Evolutionary conservation across 2,888 invertebrate species (phyloP).

Genomic region (Morinoia aosen): DNA sequence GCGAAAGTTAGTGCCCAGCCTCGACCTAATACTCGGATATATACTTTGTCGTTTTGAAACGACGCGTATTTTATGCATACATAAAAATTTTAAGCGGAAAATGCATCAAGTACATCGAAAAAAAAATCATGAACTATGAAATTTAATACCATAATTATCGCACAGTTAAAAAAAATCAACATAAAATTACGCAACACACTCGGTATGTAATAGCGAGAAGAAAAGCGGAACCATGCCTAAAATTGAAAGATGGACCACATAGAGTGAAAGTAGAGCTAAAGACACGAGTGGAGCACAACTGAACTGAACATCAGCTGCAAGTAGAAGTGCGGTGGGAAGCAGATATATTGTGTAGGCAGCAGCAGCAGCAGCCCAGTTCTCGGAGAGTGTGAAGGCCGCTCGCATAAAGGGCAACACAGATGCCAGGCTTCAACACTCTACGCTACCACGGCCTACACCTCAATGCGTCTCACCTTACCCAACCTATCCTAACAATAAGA

Average conservation of each 20-base stretch:
- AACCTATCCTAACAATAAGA: no score
- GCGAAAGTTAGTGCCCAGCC: not conserved
- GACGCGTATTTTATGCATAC: not conserved
- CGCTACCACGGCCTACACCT: not conserved
- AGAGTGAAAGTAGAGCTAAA: not conserved
- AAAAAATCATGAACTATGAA: not conserved
- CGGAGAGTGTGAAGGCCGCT: not conserved
- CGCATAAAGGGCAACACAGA: not conserved
- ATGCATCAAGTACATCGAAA: not conserved
- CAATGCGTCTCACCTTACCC: no score
- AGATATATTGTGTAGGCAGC: not conserved
- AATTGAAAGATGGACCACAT: not conserved
- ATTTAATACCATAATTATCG: no score
- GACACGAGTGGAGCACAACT: not conserved
- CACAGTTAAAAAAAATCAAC: not conserved
- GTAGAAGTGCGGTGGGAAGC: not conserved
- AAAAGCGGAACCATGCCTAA: not conserved
- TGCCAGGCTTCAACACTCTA: not conserved
- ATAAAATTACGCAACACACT: not conserved
- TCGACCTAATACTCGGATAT: not conserved
- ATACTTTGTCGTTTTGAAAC: not conserved
- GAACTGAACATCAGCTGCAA: not conserved
- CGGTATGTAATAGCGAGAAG: not conserved
- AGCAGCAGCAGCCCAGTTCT: not conserved
- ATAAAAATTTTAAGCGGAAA: not conserved